These are phyloP conservation scores for Agrilus planipennis DNA, from an alignment of 1,140 invertebrate species.

Conservation along the genomic window DNA sequence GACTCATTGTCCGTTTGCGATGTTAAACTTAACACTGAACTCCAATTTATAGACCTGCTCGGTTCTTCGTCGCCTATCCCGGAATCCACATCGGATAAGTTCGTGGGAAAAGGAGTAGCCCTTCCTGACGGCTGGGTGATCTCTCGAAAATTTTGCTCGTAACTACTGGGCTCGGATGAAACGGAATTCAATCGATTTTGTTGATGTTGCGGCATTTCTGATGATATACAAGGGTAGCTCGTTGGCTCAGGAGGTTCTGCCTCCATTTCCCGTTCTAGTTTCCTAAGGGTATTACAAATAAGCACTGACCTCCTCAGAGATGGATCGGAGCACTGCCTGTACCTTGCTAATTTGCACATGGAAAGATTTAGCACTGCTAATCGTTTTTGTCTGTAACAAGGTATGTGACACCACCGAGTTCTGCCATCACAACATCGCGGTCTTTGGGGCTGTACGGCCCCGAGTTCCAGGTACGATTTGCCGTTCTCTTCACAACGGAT, in stretches of 20 bases:
- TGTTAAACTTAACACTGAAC: slow-evolving; percentile 74
- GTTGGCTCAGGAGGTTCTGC: slow-evolving; percentile 29
- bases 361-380: slow-evolving; percentile 85
- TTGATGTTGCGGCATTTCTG: slow-evolving; percentile 36
- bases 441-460: slow-evolving; percentile 41
- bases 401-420: slow-evolving; percentile 59
- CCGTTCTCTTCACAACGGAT: slow-evolving; percentile 80
- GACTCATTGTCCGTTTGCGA: slow-evolving; percentile 74
- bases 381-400: slow-evolving; percentile 71
- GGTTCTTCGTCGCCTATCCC: slow-evolving; percentile 67
- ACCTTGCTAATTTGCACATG: slow-evolving; percentile 82
- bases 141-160: slow-evolving; percentile 38
- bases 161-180: slow-evolving; percentile 37
- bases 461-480: slow-evolving; percentile 79
- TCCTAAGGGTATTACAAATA: slow-evolving; percentile 85
- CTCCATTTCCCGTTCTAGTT: slow-evolving; percentile 84
- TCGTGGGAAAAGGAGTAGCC: slow-evolving; percentile 48
- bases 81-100: slow-evolving; percentile 51
- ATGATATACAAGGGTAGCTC: slow-evolving; percentile 26
- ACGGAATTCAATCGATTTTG: slow-evolving; percentile 36
- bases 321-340: slow-evolving; percentile 78
- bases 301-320: slow-evolving; percentile 84
- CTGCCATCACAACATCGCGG: slow-evolving; percentile 49
- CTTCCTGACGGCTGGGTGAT: slow-evolving; percentile 39
- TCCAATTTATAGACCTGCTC: slow-evolving; percentile 74